Evolutionary conservation across 2,888 invertebrate species (phyloP).

Genomic region (Andrena bicolor): DNA sequence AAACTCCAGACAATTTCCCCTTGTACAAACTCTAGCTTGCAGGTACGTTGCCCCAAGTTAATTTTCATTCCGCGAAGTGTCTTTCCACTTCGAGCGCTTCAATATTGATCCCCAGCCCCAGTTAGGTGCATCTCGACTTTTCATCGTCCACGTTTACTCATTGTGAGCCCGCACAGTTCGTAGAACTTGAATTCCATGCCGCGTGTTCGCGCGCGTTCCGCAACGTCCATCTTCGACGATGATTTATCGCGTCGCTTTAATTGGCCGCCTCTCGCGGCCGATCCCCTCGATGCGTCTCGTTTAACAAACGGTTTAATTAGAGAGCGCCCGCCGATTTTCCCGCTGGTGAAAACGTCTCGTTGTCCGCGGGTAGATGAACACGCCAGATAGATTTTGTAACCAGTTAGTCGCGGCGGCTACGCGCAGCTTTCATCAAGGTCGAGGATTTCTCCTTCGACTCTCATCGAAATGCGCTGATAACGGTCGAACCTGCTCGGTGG

Average conservation of each 20-base stretch:
- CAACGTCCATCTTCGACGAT: conserved; percentile 12
- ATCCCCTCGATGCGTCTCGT: conserved; percentile 39
- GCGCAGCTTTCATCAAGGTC: conserved; percentile 66
- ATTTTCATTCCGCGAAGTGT: too few relatives aligned
- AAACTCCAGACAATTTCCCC: too few relatives aligned
- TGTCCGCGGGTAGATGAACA: conserved; percentile 57
- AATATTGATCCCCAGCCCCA: too few relatives aligned
- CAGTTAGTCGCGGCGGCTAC: conserved; percentile 47
- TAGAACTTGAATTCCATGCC: not conserved
- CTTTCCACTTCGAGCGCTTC: too few relatives aligned
- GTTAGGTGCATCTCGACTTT: not conserved
- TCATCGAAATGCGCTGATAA: conserved; percentile 57
- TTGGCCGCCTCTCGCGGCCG: conserved; percentile 23
- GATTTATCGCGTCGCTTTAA: conserved; percentile 50
- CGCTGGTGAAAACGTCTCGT: conserved; percentile 51
- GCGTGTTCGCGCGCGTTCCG: conserved; percentile 1
- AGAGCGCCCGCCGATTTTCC: conserved; percentile 50
- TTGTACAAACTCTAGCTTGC: too few relatives aligned
- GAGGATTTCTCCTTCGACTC: conserved; percentile 65
- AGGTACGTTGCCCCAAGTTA: too few relatives aligned
- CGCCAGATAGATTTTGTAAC: conserved; percentile 56
- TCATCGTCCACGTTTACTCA: not conserved
- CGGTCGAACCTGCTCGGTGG: conserved; percentile 44
- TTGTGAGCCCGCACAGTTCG: not conserved
- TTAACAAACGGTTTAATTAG: conserved; percentile 57